Conservation (phyloP, 2,797 vertebrate genomes). For the Toxotes lorentzi region DNA sequence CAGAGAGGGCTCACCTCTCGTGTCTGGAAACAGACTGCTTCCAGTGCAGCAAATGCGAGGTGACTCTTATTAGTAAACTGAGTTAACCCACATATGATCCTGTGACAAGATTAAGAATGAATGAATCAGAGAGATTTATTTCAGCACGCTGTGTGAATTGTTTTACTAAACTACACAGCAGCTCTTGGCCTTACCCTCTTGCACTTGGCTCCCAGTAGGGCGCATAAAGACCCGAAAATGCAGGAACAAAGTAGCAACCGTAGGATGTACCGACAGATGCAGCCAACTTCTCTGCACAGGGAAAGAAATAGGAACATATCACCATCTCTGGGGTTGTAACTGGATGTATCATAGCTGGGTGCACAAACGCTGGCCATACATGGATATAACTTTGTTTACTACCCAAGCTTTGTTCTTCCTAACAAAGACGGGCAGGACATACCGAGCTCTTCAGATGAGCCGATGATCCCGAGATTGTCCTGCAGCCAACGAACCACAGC, state of each 20-base stretch:
- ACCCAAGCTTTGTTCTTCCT: neutral
- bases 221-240: slow-evolving; percentile 97
- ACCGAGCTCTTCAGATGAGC: slow-evolving; percentile 92
- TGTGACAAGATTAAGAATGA: slow-evolving; percentile 70
- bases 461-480: slow-evolving; percentile 95
- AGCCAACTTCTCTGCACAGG: slow-evolving; percentile 90
- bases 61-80: slow-evolving; percentile 98
- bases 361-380: neutral
- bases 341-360: neutral
- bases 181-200: slow-evolving; percentile 87
- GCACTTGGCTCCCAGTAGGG: slow-evolving; percentile 99
- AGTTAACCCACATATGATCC: slow-evolving; percentile 97
- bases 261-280: slow-evolving; percentile 94
- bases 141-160: neutral
- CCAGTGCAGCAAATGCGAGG: slow-evolving; percentile 95
- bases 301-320: neutral
- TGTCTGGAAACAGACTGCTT: slow-evolving; percentile 98
- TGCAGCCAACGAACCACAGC: slow-evolving; percentile 97
- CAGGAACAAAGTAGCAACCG: slow-evolving; percentile 98
- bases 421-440: slow-evolving; percentile 39
- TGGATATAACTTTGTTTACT: neutral
- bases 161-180: rapidly evolving
- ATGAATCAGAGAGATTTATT: neutral
- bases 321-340: neutral
- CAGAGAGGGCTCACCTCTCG: slow-evolving; percentile 87